A percentile compares a stretch with the other conserved stretches of the same genome.
Evolutionary conservation across 64 coral and sea anemone genomes (phyloP).

Genomic region (Pachyseris speciosa): DNA sequence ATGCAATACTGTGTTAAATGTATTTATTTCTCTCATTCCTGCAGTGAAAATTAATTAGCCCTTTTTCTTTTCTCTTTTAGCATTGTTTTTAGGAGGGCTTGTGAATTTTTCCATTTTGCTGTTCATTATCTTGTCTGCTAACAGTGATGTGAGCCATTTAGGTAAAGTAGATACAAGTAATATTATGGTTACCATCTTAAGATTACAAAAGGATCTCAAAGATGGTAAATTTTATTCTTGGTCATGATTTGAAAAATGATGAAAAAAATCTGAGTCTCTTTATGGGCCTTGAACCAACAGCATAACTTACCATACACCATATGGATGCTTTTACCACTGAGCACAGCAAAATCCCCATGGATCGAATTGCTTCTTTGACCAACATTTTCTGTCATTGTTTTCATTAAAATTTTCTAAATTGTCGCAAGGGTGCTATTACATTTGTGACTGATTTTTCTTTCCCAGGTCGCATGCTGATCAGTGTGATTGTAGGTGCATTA

Average conservation of each 20-base stretch:
- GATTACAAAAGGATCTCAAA: no score
- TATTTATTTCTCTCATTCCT: not conserved
- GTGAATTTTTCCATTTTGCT: constrained; percentile 79
- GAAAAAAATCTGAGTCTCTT: no score
- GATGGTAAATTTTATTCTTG: no score
- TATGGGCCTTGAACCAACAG: no score
- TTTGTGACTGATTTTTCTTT: not conserved
- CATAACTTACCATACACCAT: no score
- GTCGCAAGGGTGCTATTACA: not conserved
- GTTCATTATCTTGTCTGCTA: constrained; percentile 76
- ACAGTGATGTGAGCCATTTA: constrained; percentile 46
- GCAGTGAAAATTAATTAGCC: not conserved
- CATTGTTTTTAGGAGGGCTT: constrained; percentile 82
- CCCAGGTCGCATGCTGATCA: constrained; percentile 72
- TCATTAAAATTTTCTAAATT: no score
- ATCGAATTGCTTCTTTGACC: no score
- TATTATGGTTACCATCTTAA: no score
- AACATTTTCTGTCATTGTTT: no score
- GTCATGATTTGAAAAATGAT: no score
- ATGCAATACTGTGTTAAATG: not conserved
- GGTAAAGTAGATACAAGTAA: constrained; percentile 58
- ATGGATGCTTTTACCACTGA: no score
- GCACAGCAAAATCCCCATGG: no score
- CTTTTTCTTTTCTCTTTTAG: constrained; percentile 45
- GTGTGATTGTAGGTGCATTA: constrained; percentile 56